Conservation (phyloP, 2,888 invertebrate species). For the Cephalotes varians region DNA sequence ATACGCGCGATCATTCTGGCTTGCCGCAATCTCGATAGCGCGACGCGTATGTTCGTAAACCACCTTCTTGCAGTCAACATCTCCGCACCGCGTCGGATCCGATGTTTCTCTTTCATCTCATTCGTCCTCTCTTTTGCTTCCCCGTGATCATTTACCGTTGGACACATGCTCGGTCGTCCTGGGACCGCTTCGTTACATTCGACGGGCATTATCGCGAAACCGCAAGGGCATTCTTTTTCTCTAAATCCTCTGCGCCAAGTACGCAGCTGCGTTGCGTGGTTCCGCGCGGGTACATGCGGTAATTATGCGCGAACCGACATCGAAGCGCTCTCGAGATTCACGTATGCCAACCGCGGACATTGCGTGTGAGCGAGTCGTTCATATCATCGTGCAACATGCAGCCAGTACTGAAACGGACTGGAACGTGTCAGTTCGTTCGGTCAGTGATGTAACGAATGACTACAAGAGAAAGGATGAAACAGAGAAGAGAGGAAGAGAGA, state of each 20-base stretch:
- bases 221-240: constrained; percentile 70
- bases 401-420: constrained; percentile 27
- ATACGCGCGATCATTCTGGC: constrained; percentile 59
- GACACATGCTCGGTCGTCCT: constrained; percentile 49
- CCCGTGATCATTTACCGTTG: constrained; percentile 55
- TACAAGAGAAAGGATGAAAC: constrained; percentile 41
- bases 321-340: constrained; percentile 28
- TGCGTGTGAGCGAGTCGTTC: constrained; percentile 29
- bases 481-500: constrained; percentile 14
- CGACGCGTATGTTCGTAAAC: constrained; percentile 18
- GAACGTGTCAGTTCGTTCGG: constrained; percentile 41
- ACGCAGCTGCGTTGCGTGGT: constrained; percentile 59
- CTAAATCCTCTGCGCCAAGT: constrained; percentile 22
- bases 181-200: constrained; percentile 55
- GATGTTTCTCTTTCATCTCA: not conserved
- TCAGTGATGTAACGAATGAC: constrained; percentile 12
- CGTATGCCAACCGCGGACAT: constrained; percentile 31
- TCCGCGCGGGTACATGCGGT: constrained; percentile 29
- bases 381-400: constrained; percentile 1
- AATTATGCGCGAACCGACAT: constrained; percentile 44
- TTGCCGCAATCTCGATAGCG: constrained; percentile 33
- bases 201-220: constrained; percentile 74
- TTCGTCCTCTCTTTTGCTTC: constrained; percentile 47
- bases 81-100: not conserved
- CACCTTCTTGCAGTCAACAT: constrained; percentile 9